Evolutionary conservation across 2,888 invertebrate species (phyloP), one percentile per base, ranked within the genome.

Genomic region (Pecten maximus): DNA sequence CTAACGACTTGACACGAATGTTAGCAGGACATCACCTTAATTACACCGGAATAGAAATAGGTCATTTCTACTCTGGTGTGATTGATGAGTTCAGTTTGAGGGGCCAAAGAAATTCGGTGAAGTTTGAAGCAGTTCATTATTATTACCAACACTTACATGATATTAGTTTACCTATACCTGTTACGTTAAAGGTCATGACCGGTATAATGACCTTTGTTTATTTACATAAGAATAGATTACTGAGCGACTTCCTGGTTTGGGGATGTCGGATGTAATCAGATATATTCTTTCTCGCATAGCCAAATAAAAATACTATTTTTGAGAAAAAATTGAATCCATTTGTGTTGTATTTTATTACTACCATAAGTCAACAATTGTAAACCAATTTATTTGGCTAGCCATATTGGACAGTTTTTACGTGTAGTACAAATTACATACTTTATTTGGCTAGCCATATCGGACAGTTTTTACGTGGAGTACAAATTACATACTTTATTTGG

Each of bases 221-320:
- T 74, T 74, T 74, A 74, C 74, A 74, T 74, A 35, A 35, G 74
- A 74, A 74, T 74, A 74, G 28, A 28, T 35, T 28, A 6, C 74
- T 74, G 74, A 74, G 74, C 74, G 74, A 35, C 74, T 74, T 74
- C 35, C 74, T 28, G 60, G 74, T 28, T 74, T 35, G 35, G 12
- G 19, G 35, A 74, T 2, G 74, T 74, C 74, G 74, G n/a, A 35
- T 74, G 74, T 74, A 74, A 74, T 74, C 74, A 74, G 74, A 74
- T 74, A 74, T 74, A 74, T 74, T 74, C 74, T 35, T 74, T 74
- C 35, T 74, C 28, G 23, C 74, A 74, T 74, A 74, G 74, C 74
- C 74, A 74, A 74, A 74, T 74, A 74, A 74, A 74, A 28, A 74
- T 35, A 74, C 4, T 74, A 74, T 74, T 74, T 74, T 74, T 74